phyloP scores from a whole-genome alignment of 2,888 invertebrate genomes.

The Ypsolopha scabrella region DNA sequence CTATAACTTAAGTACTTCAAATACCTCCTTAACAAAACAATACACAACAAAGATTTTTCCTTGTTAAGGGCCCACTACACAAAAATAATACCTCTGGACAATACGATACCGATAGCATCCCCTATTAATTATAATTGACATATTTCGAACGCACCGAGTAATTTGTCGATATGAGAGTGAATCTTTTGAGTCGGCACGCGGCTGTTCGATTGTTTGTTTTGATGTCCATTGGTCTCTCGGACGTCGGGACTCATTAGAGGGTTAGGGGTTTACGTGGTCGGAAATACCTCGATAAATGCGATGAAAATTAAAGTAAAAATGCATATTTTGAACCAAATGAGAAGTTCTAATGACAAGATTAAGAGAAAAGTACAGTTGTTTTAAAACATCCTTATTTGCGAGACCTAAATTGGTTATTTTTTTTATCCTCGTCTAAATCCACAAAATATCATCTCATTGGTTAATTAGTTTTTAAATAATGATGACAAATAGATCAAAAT shows the following conservation, averaged over 20 bases:
- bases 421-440: no score
- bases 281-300: no score
- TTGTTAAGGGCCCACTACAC: slow-evolving; percentile 1
- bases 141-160: slow-evolving; percentile 53
- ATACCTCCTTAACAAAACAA: background rate
- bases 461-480: no score
- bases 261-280: background rate
- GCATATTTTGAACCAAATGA: background rate
- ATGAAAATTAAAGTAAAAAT: no score
- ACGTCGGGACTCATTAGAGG: slow-evolving; percentile 14
- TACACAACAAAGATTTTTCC: background rate
- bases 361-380: no score
- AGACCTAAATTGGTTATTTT: no score
- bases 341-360: background rate
- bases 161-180: slow-evolving; percentile 37
- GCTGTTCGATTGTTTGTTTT: slow-evolving; percentile 50
- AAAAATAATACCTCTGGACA: background rate
- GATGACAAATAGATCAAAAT: no score
- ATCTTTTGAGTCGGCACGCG: slow-evolving; percentile 44
- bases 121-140: slow-evolving; percentile 69
- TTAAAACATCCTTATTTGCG: no score
- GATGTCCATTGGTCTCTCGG: slow-evolving; percentile 50
- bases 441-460: no score
- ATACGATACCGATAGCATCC: slow-evolving; percentile 27
- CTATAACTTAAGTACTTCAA: background rate